Conservation (phyloP, 2,797 vertebrate species). For the Sciaenops ocellatus region DNA sequence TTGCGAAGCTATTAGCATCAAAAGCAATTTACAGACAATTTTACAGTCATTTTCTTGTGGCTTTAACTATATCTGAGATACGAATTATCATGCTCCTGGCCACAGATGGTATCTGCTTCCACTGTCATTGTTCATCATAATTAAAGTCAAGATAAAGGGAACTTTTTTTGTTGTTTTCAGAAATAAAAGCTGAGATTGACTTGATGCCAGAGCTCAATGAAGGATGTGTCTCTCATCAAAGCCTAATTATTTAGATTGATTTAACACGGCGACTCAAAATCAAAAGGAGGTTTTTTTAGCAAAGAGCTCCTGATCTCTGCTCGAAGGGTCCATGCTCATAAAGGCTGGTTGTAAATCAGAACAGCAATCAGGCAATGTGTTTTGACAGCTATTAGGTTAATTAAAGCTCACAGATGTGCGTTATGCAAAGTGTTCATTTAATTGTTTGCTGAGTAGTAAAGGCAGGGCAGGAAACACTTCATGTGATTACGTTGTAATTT, state of each 20-base stretch:
- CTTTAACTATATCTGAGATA: not conserved
- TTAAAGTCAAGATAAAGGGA: not conserved
- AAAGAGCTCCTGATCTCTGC: slow-evolving; percentile 36
- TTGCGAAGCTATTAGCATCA: not conserved
- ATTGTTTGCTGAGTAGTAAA: slow-evolving; percentile 82
- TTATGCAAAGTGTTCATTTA: slow-evolving; percentile 79
- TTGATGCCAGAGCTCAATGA: slow-evolving; percentile 8
- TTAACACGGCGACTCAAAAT: slow-evolving; percentile 20
- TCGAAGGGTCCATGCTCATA: slow-evolving; percentile 48
- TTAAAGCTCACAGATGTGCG: slow-evolving; percentile 85
- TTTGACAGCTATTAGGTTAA: slow-evolving; percentile 77
- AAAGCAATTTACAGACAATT: slow-evolving; percentile 6
- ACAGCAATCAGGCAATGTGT: slow-evolving; percentile 73
- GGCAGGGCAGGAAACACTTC: slow-evolving; percentile 76
- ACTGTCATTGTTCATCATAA: not conserved
- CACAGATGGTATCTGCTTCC: not conserved
- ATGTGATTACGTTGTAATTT: slow-evolving; percentile 79
- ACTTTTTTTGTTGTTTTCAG: not conserved
- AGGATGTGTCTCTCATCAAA: slow-evolving; percentile 16
- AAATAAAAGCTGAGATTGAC: not conserved
- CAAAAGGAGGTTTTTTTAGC: slow-evolving; percentile 5
- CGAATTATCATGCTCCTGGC: not conserved
- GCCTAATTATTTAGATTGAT: slow-evolving; percentile 33
- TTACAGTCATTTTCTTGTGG: not conserved
- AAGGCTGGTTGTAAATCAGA: slow-evolving; percentile 62